These are phyloP conservation scores for Malurus leucopterus DNA, from an alignment of 2,797 vertebrate species.

Conservation along the genomic window DNA sequence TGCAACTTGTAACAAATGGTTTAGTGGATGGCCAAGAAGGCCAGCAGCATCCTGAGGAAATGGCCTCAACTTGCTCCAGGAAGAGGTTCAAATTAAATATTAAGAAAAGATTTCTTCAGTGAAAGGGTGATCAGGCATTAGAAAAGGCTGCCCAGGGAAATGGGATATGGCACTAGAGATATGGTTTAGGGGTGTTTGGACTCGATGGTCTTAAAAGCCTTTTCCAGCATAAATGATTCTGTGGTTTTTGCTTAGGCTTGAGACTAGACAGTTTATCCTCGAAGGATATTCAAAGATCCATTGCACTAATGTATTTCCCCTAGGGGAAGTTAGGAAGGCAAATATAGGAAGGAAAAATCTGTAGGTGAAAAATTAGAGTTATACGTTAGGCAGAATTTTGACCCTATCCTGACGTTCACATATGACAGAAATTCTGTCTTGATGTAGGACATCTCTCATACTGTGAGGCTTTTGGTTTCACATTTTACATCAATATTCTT, in stretches of 20 bases:
- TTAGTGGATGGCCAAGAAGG: not conserved
- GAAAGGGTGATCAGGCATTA: accelerated
- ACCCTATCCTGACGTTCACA: not conserved
- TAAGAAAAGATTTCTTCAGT: not conserved
- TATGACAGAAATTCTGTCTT: not conserved
- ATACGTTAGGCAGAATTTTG: accelerated
- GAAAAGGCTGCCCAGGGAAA: not conserved
- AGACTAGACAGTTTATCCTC: not conserved
- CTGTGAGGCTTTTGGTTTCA: not conserved
- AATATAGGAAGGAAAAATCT: not conserved
- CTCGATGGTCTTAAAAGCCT: not conserved
- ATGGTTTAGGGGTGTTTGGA: not conserved
- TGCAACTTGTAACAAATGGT: not conserved
- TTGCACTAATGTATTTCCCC: not conserved
- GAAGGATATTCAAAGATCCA: not conserved
- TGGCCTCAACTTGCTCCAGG: not conserved
- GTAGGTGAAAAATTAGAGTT: not conserved
- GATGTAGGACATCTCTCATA: not conserved
- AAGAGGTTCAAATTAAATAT: not conserved
- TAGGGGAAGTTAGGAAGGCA: not conserved
- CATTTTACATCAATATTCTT: not conserved
- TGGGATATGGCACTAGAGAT: not conserved
- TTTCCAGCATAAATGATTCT: not conserved
- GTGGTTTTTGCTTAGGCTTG: not conserved
- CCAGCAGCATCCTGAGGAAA: not conserved